phyloP scores from a whole-genome alignment of 2,113 vertebrate genomes.

The Junco hyemalis region DNA sequence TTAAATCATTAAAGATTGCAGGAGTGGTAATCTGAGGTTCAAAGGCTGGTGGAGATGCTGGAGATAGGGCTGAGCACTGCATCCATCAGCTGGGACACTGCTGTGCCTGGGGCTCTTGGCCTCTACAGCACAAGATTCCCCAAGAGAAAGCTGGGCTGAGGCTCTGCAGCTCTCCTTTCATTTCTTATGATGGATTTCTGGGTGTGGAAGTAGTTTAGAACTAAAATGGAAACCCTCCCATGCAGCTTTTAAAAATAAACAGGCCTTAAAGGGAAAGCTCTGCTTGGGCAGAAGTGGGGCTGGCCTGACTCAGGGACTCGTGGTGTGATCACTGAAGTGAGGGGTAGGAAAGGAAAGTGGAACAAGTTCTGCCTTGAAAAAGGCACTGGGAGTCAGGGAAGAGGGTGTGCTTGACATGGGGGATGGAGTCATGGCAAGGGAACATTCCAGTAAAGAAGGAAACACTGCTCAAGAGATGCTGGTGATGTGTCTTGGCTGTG shows the following conservation, averaged over 20 bases:
- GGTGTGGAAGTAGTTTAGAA: neutral
- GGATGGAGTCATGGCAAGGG: neutral
- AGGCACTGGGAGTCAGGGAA: neutral
- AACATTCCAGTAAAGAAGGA: neutral
- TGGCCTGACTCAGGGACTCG: neutral
- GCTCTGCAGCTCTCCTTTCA: neutral
- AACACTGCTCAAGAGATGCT: neutral
- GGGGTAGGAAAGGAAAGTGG: neutral
- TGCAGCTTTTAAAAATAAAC: neutral
- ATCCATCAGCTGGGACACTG: neutral
- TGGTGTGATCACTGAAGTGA: neutral
- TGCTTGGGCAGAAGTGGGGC: neutral
- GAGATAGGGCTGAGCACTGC: neutral
- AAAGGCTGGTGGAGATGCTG: slow-evolving; percentile 23
- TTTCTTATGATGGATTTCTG: neutral
- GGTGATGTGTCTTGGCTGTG: neutral
- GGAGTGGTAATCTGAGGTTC: slow-evolving; percentile 7
- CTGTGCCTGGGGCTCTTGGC: neutral
- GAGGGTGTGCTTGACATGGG: neutral
- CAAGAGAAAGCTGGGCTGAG: neutral
- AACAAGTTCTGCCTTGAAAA: neutral
- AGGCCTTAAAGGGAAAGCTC: neutral
- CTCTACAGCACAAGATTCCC: neutral
- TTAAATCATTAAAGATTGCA: slow-evolving; percentile 48
- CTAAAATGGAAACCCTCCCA: neutral